These are phyloP conservation scores for Centropus unirufus DNA, from an alignment of 2,113 vertebrate genomes.

Conservation along the genomic window DNA sequence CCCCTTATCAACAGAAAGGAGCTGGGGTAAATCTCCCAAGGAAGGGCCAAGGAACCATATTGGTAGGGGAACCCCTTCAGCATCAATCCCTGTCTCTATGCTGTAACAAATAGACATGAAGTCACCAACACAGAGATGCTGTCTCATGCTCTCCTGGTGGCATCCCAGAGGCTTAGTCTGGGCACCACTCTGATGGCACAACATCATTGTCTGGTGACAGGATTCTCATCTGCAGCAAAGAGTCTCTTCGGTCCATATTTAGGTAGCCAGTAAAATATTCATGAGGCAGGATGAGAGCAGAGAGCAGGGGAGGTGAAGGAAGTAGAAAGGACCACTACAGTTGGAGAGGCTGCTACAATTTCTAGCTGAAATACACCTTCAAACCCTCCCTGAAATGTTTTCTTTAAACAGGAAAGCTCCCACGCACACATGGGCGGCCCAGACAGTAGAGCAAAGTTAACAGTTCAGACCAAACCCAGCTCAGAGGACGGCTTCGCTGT, in stretches of 20 bases:
- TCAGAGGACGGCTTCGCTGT: neutral
- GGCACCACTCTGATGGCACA: neutral
- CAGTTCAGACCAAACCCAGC: neutral
- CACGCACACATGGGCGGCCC: fast-evolving
- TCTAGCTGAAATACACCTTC: neutral
- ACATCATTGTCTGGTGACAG: neutral
- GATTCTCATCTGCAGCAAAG: neutral
- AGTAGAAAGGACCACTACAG: neutral
- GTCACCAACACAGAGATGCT: neutral
- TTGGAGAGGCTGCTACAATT: neutral
- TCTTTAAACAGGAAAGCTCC: neutral
- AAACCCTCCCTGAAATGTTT: neutral
- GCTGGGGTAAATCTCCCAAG: neutral
- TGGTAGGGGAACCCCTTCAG: neutral
- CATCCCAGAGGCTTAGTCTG: neutral
- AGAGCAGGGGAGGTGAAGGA: neutral
- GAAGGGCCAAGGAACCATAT: neutral
- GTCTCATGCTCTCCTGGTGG: neutral
- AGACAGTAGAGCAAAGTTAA: neutral
- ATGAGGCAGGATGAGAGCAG: neutral
- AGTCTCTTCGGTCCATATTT: neutral
- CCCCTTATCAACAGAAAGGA: neutral
- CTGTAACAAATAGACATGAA: neutral
- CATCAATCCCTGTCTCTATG: fast-evolving
- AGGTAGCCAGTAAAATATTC: neutral